Conservation (phyloP, 2,888 invertebrate species). For the Microctonus brassicae region DNA sequence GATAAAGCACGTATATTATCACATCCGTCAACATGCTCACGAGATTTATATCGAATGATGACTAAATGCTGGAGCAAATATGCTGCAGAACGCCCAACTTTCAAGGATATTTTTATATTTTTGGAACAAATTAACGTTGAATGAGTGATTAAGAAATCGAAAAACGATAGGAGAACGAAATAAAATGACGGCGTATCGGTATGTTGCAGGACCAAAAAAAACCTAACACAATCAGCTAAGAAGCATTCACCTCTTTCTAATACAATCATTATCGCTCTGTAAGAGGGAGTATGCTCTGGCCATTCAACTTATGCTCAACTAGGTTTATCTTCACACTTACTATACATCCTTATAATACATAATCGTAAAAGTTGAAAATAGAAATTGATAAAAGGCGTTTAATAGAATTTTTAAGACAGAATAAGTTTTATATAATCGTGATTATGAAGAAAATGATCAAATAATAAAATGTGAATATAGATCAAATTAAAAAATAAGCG, state of each 20-base stretch:
- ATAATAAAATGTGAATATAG: too few species aligned
- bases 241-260: slow-evolving; percentile 54
- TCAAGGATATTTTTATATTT: slow-evolving; percentile 90
- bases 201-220: slow-evolving; percentile 43
- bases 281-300: slow-evolving; percentile 61
- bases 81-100: slow-evolving; percentile 84
- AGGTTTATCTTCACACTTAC: slow-evolving; percentile 63
- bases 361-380: slow-evolving; percentile 39
- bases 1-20: slow-evolving; percentile 72
- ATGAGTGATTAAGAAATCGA: slow-evolving; percentile 46
- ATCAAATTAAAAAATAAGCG: slow-evolving; percentile 32
- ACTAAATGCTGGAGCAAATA: slow-evolving; percentile 91
- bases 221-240: slow-evolving; percentile 68
- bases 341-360: slow-evolving; percentile 46
- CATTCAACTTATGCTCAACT: slow-evolving; percentile 67
- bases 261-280: slow-evolving; percentile 37
- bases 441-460: not conserved
- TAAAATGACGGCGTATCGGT: not conserved
- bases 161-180: not conserved
- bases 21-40: slow-evolving; percentile 82
- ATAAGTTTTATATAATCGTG: slow-evolving; percentile 45
- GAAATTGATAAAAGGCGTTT: not conserved
- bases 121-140: slow-evolving; percentile 70
- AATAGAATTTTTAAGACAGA: slow-evolving; percentile 32
- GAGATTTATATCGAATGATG: slow-evolving; percentile 92